Percentiles rank a stretch among this genome's conserved stretches.
Evolutionary conservation across 2,888 invertebrate genomes (phyloP).

Genomic region (Plusia festucae): DNA sequence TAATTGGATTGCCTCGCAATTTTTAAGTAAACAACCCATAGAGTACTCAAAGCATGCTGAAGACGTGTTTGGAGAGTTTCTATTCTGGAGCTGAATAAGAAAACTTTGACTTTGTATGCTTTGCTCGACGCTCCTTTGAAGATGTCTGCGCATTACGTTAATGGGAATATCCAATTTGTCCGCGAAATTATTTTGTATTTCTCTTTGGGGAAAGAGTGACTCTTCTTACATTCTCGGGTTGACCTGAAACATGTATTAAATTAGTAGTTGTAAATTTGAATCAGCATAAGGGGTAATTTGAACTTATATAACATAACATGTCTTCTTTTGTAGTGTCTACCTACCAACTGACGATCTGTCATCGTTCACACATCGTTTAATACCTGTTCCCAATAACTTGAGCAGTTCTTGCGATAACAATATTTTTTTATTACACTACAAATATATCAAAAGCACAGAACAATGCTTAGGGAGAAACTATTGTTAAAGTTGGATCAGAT

Average conservation of each 20-base stretch:
- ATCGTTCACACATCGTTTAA: background rate
- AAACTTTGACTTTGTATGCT: slow-evolving; percentile 37
- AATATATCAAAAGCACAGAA: slow-evolving; percentile 29
- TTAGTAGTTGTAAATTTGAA: background rate
- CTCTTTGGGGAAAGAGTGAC: background rate
- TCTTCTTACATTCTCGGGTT: slow-evolving; percentile 9
- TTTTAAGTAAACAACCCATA: slow-evolving; percentile 66
- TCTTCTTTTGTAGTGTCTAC: no score
- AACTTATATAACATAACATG: no score
- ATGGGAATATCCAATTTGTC: slow-evolving; percentile 35
- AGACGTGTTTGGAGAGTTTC: slow-evolving; percentile 34
- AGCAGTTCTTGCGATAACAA: slow-evolving; percentile 4
- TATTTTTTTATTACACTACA: slow-evolving; percentile 17
- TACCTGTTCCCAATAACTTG: background rate
- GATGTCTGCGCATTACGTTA: slow-evolving; percentile 46
- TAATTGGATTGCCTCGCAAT: slow-evolving; percentile 83
- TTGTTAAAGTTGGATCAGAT: slow-evolving; percentile 44
- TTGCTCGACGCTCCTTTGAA: slow-evolving; percentile 40
- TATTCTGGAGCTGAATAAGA: slow-evolving; percentile 37
- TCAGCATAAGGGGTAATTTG: background rate
- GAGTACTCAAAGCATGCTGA: slow-evolving; percentile 43
- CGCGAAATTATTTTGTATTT: slow-evolving; percentile 10
- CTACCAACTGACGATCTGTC: no score
- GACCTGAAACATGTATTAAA: background rate
- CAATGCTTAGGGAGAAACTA: slow-evolving; percentile 22